Evolutionary conservation across 1,140 invertebrate species (phyloP).

Genomic region (Caenorhabditis elegans): DNA sequence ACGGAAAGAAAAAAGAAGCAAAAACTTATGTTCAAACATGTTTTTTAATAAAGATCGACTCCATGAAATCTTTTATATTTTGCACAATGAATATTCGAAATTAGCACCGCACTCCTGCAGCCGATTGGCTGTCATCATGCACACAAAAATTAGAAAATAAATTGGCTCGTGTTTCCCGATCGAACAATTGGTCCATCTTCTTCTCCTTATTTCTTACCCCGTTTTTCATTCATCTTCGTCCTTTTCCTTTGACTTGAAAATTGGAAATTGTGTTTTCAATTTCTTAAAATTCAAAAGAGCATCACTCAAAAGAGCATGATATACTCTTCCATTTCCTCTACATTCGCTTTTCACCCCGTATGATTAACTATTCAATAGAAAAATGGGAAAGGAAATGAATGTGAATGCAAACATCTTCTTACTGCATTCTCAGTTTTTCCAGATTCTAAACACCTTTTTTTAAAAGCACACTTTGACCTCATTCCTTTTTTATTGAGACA

Average conservation of each 20-base stretch:
- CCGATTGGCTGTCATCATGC: not conserved
- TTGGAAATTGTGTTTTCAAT: not conserved
- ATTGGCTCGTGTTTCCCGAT: slow-evolving; percentile 16
- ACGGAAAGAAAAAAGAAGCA: too few species aligned
- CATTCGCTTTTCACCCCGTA: not conserved
- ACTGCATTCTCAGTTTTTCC: not conserved
- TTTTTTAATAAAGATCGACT: too few species aligned
- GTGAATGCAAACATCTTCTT: slow-evolving; percentile 2
- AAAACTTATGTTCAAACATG: too few species aligned
- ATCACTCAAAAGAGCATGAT: too few species aligned
- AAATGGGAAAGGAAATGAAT: not conserved
- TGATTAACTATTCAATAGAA: slow-evolving; percentile 18
- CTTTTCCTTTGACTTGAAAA: not conserved
- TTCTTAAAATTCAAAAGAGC: slow-evolving; percentile 19
- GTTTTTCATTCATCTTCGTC: not conserved
- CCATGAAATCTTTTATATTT: too few species aligned
- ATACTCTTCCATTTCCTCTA: too few species aligned
- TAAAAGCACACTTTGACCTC: slow-evolving; percentile 16
- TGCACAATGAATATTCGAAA: too few species aligned
- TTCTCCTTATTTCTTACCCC: not conserved
- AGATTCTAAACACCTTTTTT: not conserved
- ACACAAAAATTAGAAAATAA: not conserved
- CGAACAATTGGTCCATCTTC: not conserved
- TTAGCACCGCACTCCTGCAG: too few species aligned
- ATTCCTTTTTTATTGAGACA: not conserved